Percentiles rank a stretch among this genome's conserved stretches.
phyloP scores from a whole-genome alignment of 2,888 invertebrate species.

The Podotricha telesiphe region DNA sequence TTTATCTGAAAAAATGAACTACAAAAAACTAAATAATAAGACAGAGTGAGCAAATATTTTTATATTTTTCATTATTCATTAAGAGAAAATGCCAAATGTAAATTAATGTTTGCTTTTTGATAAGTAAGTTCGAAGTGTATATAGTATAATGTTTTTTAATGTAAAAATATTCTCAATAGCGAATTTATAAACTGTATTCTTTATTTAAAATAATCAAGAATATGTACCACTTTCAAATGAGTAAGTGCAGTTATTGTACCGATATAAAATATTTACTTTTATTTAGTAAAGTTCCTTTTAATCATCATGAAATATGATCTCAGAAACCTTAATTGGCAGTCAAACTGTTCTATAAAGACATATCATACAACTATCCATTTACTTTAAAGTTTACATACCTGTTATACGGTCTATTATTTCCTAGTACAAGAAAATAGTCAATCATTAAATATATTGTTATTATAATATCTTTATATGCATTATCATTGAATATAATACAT shows the following conservation, averaged over 20 bases:
- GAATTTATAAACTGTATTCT: neutral
- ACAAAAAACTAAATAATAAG: constrained; percentile 56
- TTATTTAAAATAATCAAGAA: neutral
- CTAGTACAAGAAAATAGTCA: neutral
- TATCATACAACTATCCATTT: neutral
- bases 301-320: neutral
- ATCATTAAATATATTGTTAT: neutral
- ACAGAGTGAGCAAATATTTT: constrained; percentile 10
- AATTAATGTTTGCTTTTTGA: neutral
- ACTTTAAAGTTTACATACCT: neutral
- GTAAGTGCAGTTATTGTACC: neutral
- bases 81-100: neutral
- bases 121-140: neutral
- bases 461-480: too few species aligned
- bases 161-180: neutral
- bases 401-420: too few species aligned
- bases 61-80: neutral
- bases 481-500: too few species aligned
- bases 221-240: neutral
- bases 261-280: neutral
- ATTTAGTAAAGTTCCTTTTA: neutral
- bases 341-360: neutral
- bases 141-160: neutral
- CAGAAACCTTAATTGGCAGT: neutral
- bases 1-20: constrained; percentile 71